Evolutionary conservation across 2,113 vertebrate genomes (phyloP).

Genomic region (Neodon shergylaensis): DNA sequence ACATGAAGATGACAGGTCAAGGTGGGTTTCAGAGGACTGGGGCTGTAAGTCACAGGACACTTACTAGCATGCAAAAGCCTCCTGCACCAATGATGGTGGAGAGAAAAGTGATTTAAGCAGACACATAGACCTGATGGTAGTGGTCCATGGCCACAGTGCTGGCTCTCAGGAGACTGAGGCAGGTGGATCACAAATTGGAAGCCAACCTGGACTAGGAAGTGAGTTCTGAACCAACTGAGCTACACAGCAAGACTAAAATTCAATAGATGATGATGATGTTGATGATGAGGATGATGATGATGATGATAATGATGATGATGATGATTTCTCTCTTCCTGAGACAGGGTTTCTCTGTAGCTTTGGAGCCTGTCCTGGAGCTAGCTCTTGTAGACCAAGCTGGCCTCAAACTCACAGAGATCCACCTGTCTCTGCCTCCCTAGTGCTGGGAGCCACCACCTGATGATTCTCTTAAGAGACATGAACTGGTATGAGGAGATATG

Average conservation of each 20-base stretch:
- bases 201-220: not conserved
- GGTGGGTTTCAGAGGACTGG: not conserved
- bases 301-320: too few relatives aligned
- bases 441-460: too few relatives aligned
- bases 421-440: too few relatives aligned
- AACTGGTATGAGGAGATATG: not conserved
- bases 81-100: too few relatives aligned
- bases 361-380: too few relatives aligned
- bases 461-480: not conserved
- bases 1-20: not conserved
- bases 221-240: not conserved
- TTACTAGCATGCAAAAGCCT: not conserved
- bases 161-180: not conserved
- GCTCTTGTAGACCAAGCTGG: too few relatives aligned
- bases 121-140: not conserved
- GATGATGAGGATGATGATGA: too few relatives aligned
- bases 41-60: not conserved
- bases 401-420: too few relatives aligned
- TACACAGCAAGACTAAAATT: not conserved
- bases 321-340: too few relatives aligned
- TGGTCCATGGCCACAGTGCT: not conserved
- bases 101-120: too few relatives aligned
- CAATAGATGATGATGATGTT: not conserved
- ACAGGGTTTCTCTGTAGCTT: too few relatives aligned
- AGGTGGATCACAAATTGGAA: not conserved